These are phyloP conservation scores for Oryzias woworae DNA, from an alignment of 2,113 vertebrate species.

Conservation along the genomic window DNA sequence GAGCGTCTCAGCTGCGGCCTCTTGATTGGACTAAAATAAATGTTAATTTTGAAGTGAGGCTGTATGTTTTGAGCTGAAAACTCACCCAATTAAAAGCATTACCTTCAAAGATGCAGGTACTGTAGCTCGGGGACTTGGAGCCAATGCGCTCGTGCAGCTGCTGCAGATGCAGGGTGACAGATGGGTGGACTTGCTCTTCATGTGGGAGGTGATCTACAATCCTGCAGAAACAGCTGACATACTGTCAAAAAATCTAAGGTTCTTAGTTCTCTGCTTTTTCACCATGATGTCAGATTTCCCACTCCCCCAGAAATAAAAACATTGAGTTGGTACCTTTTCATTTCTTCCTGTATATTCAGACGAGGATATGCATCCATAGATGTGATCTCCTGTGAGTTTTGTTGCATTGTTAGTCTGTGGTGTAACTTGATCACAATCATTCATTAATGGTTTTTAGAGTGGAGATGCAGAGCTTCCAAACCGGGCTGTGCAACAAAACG, in stretches of 20 bases:
- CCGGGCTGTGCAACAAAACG: conserved; percentile 50
- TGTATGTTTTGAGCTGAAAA: too few relatives aligned
- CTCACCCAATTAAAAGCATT: conserved; percentile 4
- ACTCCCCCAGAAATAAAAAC: neutral
- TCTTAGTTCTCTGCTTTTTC: too few relatives aligned
- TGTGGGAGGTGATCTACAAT: conserved; percentile 25
- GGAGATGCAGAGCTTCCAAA: conserved; percentile 50
- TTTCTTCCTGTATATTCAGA: neutral
- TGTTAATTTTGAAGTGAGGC: neutral
- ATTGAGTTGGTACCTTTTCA: neutral
- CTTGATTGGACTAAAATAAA: neutral
- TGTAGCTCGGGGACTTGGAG: neutral
- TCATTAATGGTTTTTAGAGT: conserved; percentile 59
- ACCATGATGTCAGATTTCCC: neutral
- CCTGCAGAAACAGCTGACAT: conserved; percentile 13
- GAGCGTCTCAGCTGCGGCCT: neutral
- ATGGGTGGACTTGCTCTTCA: conserved; percentile 33
- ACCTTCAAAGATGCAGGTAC: conserved; percentile 10
- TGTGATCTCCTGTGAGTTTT: conserved; percentile 59
- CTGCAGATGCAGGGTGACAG: conserved; percentile 44
- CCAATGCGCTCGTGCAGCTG: conserved; percentile 31
- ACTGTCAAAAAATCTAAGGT: neutral
- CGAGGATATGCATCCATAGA: conserved; percentile 48
- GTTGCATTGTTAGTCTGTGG: conserved; percentile 57
- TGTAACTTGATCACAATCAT: conserved; percentile 70